Evolutionary conservation across 2,797 vertebrate species (phyloP).

Genomic region (Danio aesculapii): DNA sequence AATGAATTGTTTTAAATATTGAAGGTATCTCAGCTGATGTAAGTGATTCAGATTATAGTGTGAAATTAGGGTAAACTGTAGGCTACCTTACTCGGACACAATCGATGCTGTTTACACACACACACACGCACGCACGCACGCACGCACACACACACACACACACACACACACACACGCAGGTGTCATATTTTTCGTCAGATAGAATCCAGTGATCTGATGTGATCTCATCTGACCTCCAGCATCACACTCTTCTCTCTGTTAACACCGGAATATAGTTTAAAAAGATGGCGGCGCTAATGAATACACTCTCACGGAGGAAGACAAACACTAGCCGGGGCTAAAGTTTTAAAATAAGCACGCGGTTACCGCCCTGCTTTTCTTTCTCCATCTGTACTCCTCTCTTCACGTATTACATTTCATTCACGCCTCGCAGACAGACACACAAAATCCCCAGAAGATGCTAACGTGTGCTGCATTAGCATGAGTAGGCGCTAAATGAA

Average conservation of each 20-base stretch:
- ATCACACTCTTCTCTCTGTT: background rate
- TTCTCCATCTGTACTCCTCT: constrained; percentile 45
- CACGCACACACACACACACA: too few species aligned
- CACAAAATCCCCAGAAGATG: constrained; percentile 72
- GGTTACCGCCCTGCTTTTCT: constrained; percentile 56
- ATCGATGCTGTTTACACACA: too few species aligned
- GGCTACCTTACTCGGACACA: too few species aligned
- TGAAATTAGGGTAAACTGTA: too few species aligned
- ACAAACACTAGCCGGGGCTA: constrained; percentile 1
- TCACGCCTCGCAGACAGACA: constrained; percentile 80
- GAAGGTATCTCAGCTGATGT: too few species aligned
- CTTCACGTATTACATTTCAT: constrained; percentile 71
- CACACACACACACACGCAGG: background rate
- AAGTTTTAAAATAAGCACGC: constrained; percentile 46
- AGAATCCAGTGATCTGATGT: background rate
- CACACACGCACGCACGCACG: too few species aligned
- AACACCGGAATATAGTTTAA: constrained; percentile 6
- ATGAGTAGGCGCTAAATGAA: constrained; percentile 76
- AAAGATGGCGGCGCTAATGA: background rate
- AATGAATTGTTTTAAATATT: too few species aligned
- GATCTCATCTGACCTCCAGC: background rate
- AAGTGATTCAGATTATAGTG: too few species aligned
- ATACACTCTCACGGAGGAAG: background rate
- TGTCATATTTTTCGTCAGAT: constrained; percentile 3
- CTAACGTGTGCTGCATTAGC: background rate